A percentile compares a stretch with the other conserved stretches of the same genome.
phyloP scores from a whole-genome alignment of 2,113 vertebrate genomes.

The Bucco capensis region DNA sequence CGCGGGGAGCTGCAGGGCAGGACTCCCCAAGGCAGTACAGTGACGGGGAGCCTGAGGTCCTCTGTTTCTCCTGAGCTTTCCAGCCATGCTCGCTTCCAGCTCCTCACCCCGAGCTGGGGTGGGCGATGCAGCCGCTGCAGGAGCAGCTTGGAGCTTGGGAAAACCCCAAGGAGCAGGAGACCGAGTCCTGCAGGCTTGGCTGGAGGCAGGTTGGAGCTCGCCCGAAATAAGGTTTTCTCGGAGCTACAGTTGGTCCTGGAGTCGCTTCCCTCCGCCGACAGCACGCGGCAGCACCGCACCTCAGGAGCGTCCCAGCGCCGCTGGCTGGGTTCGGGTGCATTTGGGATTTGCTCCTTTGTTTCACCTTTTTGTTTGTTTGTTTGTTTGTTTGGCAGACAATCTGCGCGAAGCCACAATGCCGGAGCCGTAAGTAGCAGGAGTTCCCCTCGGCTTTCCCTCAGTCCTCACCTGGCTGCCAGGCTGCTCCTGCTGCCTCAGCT shows the following conservation, averaged over 20 bases:
- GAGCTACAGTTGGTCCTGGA: not conserved
- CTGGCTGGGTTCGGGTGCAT: fast-evolving
- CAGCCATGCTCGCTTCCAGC: fast-evolving
- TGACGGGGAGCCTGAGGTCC: fast-evolving
- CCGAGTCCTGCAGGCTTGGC: not conserved
- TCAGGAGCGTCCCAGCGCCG: fast-evolving
- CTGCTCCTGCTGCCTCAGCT: fast-evolving
- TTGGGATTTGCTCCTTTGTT: not conserved
- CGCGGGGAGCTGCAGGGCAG: not conserved
- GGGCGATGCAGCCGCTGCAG: not conserved
- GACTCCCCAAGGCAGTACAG: fast-evolving
- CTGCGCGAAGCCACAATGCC: slow-evolving; percentile 43
- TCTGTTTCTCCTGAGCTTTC: not conserved
- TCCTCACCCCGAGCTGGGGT: not conserved
- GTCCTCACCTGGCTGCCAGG: fast-evolving
- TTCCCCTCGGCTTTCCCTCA: not conserved
- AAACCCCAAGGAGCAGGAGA: not conserved
- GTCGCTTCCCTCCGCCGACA: not conserved
- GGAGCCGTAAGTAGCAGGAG: slow-evolving; percentile 67
- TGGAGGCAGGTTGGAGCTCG: not conserved
- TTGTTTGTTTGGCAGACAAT: not conserved
- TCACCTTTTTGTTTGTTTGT: not conserved
- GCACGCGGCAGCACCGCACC: slow-evolving; percentile 31
- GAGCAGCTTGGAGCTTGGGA: not conserved
- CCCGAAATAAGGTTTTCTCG: not conserved